Evolutionary conservation across 35 echinoderm and acorn worm genomes (phyloP).

Genomic region (Eucidaris tribuloides): DNA sequence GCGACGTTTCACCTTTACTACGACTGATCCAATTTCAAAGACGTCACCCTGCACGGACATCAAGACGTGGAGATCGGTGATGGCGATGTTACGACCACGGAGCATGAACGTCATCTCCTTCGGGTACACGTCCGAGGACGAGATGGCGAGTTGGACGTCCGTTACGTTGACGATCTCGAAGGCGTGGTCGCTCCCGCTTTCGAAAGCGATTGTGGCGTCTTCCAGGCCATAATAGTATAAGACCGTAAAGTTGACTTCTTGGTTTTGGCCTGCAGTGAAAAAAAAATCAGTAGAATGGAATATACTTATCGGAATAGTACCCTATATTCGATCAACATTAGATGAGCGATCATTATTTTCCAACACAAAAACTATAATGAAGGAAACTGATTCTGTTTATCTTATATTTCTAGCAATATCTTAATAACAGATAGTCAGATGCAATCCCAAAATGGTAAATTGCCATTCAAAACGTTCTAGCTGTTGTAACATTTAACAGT

Average conservation of each 20-base stretch:
- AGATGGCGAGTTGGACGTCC: neutral
- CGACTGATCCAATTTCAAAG: neutral
- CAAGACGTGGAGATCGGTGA: neutral
- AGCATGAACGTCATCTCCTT: neutral
- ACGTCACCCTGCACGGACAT: neutral
- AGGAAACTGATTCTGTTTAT: too few species aligned
- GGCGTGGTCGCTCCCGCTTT: neutral
- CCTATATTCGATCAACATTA: too few species aligned
- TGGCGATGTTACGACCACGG: neutral
- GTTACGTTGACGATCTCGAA: slow-evolving; percentile 14
- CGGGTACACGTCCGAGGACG: slow-evolving; percentile 1
- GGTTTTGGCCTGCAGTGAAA: neutral
- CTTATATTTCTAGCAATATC: too few species aligned
- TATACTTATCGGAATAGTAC: too few species aligned
- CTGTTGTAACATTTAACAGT: too few species aligned
- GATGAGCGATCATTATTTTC: too few species aligned
- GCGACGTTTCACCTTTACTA: slow-evolving; percentile 2
- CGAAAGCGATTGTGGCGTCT: neutral
- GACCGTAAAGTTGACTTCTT: neutral
- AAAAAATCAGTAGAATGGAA: too few species aligned
- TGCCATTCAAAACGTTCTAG: too few species aligned
- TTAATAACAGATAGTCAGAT: too few species aligned
- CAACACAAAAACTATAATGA: too few species aligned
- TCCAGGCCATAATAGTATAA: neutral
- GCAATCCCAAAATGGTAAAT: too few species aligned